phyloP scores from a whole-genome alignment of 1,140 invertebrate species.

The Aleiodes sp. region DNA sequence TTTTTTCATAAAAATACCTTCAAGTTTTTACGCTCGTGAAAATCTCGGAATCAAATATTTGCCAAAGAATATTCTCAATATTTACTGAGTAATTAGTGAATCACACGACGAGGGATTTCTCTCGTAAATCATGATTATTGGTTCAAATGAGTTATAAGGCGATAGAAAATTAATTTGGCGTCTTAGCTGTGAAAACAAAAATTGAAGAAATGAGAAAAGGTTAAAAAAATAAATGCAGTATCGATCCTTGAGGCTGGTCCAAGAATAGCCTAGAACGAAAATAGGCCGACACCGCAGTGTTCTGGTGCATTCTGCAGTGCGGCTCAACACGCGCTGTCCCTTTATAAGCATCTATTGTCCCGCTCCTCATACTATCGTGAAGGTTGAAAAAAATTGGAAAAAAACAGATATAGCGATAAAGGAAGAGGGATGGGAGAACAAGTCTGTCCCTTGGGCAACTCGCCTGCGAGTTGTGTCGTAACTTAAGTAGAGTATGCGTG shows the following conservation, averaged over 20 bases:
- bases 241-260: conserved; percentile 34
- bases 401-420: no score
- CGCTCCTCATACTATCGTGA: background rate
- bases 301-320: conserved; percentile 35
- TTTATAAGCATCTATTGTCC: conserved; percentile 22
- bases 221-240: conserved; percentile 5
- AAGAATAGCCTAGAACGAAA: conserved; percentile 34
- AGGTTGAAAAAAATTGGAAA: background rate
- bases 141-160: no score
- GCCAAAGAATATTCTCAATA: no score
- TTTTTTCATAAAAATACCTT: no score
- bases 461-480: background rate
- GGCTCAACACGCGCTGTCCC: conserved; percentile 14
- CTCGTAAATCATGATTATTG: no score
- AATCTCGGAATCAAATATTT: no score
- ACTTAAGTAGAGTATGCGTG: background rate
- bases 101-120: no score
- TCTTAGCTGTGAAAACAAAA: conserved; percentile 20
- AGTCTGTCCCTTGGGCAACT: background rate
- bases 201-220: conserved; percentile 15
- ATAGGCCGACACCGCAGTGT: conserved; percentile 33
- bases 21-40: no score
- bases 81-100: no score
- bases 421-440: background rate
- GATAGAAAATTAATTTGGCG: background rate